These are phyloP conservation scores for Thymelicus lineola DNA, from an alignment of 2,888 invertebrate genomes.

Conservation along the genomic window DNA sequence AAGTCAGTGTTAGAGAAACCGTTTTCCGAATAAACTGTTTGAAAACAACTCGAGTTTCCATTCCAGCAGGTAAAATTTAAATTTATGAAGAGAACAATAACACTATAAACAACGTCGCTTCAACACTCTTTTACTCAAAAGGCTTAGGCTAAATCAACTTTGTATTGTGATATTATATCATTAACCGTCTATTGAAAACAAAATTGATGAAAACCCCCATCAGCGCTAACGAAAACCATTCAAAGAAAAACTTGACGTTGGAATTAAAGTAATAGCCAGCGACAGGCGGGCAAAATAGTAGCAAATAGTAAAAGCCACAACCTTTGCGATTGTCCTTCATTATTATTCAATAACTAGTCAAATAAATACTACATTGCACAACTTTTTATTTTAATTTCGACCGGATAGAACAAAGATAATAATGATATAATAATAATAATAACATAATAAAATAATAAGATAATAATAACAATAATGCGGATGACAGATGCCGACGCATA, in stretches of 20 bases:
- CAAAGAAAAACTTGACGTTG: slow-evolving; percentile 64
- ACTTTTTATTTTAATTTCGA: neutral
- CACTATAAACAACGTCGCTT: too few species aligned
- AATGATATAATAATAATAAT: too few species aligned
- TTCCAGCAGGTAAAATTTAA: too few species aligned
- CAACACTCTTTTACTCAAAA: neutral
- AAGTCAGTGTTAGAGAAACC: neutral
- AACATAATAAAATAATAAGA: too few species aligned
- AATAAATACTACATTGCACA: neutral
- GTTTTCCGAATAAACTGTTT: too few species aligned
- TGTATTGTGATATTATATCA: slow-evolving; percentile 27
- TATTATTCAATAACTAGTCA: neutral
- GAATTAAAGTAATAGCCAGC: slow-evolving; percentile 75
- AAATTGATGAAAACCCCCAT: slow-evolving; percentile 50
- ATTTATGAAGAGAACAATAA: too few species aligned
- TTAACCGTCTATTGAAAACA: slow-evolving; percentile 37
- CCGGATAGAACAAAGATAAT: too few species aligned
- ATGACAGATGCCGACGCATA: too few species aligned
- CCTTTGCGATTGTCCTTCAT: slow-evolving; percentile 1
- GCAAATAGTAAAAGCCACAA: slow-evolving; percentile 1
- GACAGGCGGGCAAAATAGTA: slow-evolving; percentile 55
- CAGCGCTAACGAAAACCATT: slow-evolving; percentile 61
- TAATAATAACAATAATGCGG: too few species aligned
- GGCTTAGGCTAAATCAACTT: slow-evolving; percentile 18
- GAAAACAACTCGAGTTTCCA: too few species aligned